Evolutionary conservation across 2,797 vertebrate genomes (phyloP).

Genomic region (Rhodeus uyekii): DNA sequence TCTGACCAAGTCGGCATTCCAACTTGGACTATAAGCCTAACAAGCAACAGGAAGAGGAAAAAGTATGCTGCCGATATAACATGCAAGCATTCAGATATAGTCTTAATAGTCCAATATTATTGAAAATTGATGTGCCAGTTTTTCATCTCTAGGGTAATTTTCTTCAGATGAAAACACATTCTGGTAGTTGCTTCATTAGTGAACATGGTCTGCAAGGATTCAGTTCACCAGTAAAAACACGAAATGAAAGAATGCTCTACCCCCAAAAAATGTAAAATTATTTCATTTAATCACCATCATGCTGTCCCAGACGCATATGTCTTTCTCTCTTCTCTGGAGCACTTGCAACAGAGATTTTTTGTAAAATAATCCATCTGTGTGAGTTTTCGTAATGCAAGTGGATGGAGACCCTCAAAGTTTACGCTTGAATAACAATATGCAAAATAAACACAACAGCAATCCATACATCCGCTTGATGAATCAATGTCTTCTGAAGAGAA

Average conservation of each 20-base stretch:
- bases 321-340: neutral
- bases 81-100: neutral
- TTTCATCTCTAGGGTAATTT: neutral
- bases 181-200: neutral
- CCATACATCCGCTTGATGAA: neutral
- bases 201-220: neutral
- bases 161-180: neutral
- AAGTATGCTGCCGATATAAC: neutral
- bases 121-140: neutral
- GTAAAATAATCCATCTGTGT: neutral
- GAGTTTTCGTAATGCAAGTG: neutral
- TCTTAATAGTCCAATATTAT: neutral
- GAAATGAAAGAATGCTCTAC: neutral
- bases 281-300: neutral
- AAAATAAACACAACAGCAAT: neutral
- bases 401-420: neutral
- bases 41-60: conserved; percentile 1
- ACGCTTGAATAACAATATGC: neutral
- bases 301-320: neutral
- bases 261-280: neutral
- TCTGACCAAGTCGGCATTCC: conserved; percentile 27
- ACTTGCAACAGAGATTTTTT: neutral
- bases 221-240: conserved; percentile 30
- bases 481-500: neutral
- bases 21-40: conserved; percentile 3